A percentile compares a stretch with the other conserved stretches of the same genome.
phyloP scores from a whole-genome alignment of 1,140 invertebrate genomes.

The Halotydeus destructor region DNA sequence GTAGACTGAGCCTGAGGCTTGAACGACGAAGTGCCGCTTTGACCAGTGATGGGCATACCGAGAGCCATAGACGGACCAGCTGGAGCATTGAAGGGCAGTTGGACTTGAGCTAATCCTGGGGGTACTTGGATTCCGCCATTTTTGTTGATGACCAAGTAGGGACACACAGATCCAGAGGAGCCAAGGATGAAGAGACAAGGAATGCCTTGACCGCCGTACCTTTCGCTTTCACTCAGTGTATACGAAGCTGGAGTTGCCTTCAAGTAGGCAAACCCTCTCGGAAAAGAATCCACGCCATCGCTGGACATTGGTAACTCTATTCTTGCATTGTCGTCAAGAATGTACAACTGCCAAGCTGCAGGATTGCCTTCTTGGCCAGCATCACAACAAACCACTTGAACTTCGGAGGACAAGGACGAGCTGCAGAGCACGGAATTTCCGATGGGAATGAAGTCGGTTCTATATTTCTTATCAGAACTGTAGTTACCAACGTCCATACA shows the following conservation, averaged over 20 bases:
- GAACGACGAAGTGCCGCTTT: no score
- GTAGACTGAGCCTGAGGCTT: no score
- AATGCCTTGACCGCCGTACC: slow-evolving; percentile 5
- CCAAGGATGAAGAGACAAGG: slow-evolving; percentile 4
- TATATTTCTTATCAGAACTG: not conserved
- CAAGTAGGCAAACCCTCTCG: slow-evolving; percentile 35
- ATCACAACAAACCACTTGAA: slow-evolving; percentile 25
- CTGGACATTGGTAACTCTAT: slow-evolving; percentile 47
- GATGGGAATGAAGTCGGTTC: not conserved
- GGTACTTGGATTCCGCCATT: slow-evolving; percentile 1
- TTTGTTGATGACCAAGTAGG: slow-evolving; percentile 7
- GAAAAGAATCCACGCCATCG: slow-evolving; percentile 42
- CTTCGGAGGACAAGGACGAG: slow-evolving; percentile 5
- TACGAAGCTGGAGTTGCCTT: slow-evolving; percentile 1
- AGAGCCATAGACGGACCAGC: not conserved
- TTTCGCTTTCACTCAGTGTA: not conserved
- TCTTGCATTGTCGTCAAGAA: slow-evolving; percentile 43
- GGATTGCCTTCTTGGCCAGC: slow-evolving; percentile 23
- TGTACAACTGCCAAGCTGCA: slow-evolving; percentile 45
- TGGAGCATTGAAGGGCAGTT: not conserved
- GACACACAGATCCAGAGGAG: slow-evolving; percentile 3
- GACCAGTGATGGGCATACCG: no score
- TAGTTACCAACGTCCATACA: slow-evolving; percentile 4
- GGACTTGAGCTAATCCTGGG: not conserved
- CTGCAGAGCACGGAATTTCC: slow-evolving; percentile 9